phyloP scores from a whole-genome alignment of 2,113 vertebrate species.

The Nothocercus nigrocapillus region DNA sequence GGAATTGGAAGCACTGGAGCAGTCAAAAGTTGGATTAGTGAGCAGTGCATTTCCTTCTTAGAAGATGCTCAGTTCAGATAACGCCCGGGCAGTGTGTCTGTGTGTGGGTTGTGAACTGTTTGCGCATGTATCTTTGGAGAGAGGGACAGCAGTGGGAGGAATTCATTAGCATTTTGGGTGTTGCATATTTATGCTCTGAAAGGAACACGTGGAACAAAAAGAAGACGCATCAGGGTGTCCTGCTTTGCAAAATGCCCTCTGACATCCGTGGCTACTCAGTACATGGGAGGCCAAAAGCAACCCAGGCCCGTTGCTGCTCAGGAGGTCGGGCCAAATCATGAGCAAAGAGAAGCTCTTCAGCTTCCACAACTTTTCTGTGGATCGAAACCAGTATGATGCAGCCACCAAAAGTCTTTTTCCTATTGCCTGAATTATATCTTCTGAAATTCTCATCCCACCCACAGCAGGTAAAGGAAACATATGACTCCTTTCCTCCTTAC shows the following conservation, averaged over 20 bases:
- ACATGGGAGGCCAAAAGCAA: constrained; percentile 4
- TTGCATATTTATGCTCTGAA: constrained; percentile 58
- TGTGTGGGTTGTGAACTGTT: not conserved
- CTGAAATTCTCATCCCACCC: not conserved
- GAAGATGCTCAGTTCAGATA: not conserved
- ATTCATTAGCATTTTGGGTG: constrained; percentile 66
- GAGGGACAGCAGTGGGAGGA: constrained; percentile 30
- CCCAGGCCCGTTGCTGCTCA: not conserved
- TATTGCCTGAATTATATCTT: not conserved
- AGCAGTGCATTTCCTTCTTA: not conserved
- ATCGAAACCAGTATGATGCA: not conserved
- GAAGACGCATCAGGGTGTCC: constrained; percentile 31
- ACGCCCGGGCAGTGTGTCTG: not conserved
- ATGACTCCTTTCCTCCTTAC: not conserved
- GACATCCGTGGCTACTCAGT: constrained; percentile 24
- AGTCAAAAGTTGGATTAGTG: not conserved
- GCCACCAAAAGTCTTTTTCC: not conserved
- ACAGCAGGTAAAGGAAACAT: not conserved
- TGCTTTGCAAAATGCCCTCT: constrained; percentile 34
- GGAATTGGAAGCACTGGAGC: not conserved
- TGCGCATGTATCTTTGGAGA: not conserved
- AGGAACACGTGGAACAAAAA: constrained; percentile 61
- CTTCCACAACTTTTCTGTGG: not conserved
- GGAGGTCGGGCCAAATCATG: not conserved
- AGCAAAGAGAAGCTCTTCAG: constrained; percentile 5